phyloP scores from a whole-genome alignment of 2,797 vertebrate species.

The Limnodromus scolopaceus region DNA sequence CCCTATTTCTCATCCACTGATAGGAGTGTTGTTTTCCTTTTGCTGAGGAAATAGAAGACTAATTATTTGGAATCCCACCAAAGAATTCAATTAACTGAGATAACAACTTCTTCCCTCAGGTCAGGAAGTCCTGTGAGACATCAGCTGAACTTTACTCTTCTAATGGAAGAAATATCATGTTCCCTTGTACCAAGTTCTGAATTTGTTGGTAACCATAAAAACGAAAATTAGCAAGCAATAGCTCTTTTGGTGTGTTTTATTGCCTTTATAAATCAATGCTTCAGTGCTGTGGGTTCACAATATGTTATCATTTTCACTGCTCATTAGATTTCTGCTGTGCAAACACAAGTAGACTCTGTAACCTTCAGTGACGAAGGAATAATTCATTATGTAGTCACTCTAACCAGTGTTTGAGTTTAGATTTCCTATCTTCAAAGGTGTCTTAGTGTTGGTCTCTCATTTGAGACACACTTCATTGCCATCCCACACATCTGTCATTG shows the following conservation, averaged over 20 bases:
- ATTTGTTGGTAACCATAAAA: neutral
- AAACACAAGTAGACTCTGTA: neutral
- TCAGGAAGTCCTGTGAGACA: conserved; percentile 24
- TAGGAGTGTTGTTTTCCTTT: conserved; percentile 14
- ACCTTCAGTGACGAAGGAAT: neutral
- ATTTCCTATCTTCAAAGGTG: neutral
- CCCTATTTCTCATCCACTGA: neutral
- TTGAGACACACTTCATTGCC: neutral
- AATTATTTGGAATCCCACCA: conserved; percentile 49
- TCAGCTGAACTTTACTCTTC: conserved; percentile 44
- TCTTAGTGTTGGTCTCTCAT: neutral
- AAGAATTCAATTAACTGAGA: conserved; percentile 62
- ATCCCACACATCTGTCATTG: neutral
- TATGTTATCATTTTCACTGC: conserved; percentile 18
- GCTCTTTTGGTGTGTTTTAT: neutral
- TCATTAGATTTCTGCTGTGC: neutral
- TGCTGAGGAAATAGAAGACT: conserved; percentile 22
- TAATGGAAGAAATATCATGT: conserved; percentile 13
- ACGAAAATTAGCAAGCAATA: conserved; percentile 11
- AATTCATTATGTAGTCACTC: neutral
- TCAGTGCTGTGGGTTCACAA: neutral
- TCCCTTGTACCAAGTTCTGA: neutral
- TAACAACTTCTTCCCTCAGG: conserved; percentile 29
- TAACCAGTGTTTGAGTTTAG: neutral
- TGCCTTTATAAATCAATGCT: neutral